Conservation (phyloP, 2,797 vertebrate genomes). For the Petrocephalus schoutedeni region DNA sequence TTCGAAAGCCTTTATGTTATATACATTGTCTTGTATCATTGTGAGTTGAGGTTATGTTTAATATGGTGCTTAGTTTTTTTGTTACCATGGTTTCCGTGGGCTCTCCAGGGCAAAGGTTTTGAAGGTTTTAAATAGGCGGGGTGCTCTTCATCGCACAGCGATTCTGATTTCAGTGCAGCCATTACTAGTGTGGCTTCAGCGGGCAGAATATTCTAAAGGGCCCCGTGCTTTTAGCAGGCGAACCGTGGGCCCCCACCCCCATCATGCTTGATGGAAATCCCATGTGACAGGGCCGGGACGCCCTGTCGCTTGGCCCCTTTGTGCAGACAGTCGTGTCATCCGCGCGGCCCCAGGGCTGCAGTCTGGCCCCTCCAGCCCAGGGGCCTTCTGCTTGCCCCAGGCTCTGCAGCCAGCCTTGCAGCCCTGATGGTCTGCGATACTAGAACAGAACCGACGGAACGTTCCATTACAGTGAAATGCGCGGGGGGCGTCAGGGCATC, state of each 20-base stretch:
- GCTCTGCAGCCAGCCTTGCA: slow-evolving; percentile 1
- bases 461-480: not conserved
- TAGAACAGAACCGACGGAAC: not conserved
- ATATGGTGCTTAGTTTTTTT: not conserved
- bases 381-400: not conserved
- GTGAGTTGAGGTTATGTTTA: not conserved
- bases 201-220: not conserved
- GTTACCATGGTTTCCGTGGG: not conserved
- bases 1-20: not conserved
- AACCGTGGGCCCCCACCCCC: not conserved
- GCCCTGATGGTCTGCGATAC: not conserved
- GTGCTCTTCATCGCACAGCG: not conserved
- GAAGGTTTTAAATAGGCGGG: not conserved
- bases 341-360: not conserved
- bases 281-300: not conserved
- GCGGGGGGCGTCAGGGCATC: not conserved
- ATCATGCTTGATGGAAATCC: not conserved
- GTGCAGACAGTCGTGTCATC: slow-evolving; percentile 11
- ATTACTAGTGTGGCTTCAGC: not conserved
- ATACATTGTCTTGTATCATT: not conserved
- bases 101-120: not conserved
- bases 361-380: not conserved
- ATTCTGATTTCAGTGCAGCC: not conserved
- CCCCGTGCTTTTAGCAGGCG: not conserved
- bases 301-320: not conserved